Conservation (phyloP, 2,888 invertebrate genomes). For the Eilema griseolum region DNA sequence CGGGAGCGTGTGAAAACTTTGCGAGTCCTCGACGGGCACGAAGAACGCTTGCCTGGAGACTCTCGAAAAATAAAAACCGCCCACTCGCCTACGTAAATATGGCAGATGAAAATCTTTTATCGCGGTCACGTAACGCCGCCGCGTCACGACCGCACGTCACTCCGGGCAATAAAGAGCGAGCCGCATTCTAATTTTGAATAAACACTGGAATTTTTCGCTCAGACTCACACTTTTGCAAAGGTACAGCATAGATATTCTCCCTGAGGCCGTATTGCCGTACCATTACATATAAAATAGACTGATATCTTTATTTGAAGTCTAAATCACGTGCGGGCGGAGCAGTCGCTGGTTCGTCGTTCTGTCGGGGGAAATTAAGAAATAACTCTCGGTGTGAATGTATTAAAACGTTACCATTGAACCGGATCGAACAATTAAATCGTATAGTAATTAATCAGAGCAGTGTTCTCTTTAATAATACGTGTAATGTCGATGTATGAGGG, state of each 20-base stretch:
- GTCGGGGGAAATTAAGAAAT: slow-evolving; percentile 74
- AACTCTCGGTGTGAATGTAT: slow-evolving; percentile 75
- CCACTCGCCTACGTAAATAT: slow-evolving; percentile 86
- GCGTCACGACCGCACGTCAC: slow-evolving; percentile 86
- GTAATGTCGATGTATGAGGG: slow-evolving; percentile 77
- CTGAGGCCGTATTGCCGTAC: slow-evolving; percentile 55
- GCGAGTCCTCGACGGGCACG: slow-evolving; percentile 64
- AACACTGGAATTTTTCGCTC: slow-evolving; percentile 81
- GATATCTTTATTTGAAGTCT: slow-evolving; percentile 77
- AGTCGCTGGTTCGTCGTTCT: slow-evolving; percentile 62
- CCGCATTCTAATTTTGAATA: slow-evolving; percentile 85
- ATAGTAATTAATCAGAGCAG: slow-evolving; percentile 81
- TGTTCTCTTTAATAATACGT: slow-evolving; percentile 83
- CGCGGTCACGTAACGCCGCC: slow-evolving; percentile 84
- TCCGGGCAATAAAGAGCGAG: slow-evolving; percentile 81
- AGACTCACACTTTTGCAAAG: slow-evolving; percentile 63
- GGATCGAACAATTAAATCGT: slow-evolving; percentile 77
- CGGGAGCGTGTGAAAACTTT: slow-evolving; percentile 81
- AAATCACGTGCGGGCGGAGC: slow-evolving; percentile 70
- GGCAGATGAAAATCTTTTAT: slow-evolving; percentile 87
- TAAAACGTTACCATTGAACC: slow-evolving; percentile 73
- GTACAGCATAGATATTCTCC: slow-evolving; percentile 68
- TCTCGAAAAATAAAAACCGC: slow-evolving; percentile 85
- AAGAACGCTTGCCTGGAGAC: slow-evolving; percentile 74
- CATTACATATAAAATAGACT: slow-evolving; percentile 69